Evolutionary conservation across 1,140 invertebrate species (phyloP).

Genomic region (Drosophila lacteicornis): DNA sequence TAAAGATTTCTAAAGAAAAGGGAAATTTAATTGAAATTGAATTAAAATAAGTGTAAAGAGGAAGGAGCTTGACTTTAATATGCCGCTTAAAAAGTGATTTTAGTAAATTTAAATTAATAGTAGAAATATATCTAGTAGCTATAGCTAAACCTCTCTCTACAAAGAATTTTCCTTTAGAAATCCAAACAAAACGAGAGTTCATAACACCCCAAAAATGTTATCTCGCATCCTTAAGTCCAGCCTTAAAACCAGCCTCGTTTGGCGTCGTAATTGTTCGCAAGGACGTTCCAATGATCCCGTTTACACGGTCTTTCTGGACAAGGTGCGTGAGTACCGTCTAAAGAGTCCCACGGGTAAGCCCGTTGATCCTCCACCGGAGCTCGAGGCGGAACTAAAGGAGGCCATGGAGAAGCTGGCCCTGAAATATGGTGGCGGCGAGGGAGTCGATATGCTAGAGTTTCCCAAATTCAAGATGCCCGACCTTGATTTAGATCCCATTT

Average conservation of each 20-base stretch:
- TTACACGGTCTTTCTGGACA: conserved; percentile 33
- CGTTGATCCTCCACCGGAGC: conserved; percentile 26
- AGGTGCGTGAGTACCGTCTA: conserved; percentile 33
- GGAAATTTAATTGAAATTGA: too few relatives aligned
- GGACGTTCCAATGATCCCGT: conserved; percentile 19
- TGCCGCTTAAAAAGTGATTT: too few relatives aligned
- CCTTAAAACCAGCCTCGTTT: not conserved
- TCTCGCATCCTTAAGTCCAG: not conserved
- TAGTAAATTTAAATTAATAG: too few relatives aligned
- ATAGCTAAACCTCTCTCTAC: not conserved
- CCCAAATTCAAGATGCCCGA: conserved; percentile 40
- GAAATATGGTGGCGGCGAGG: conserved; percentile 32
- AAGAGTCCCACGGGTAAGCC: conserved; percentile 43
- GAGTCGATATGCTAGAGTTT: conserved; percentile 20
- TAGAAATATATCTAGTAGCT: not conserved
- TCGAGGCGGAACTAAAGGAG: conserved; percentile 18
- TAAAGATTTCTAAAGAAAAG: too few relatives aligned
- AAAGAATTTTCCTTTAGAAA: not conserved
- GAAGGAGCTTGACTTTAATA: too few relatives aligned
- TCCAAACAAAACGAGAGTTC: not conserved
- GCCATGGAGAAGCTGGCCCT: conserved; percentile 8
- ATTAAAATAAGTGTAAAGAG: too few relatives aligned
- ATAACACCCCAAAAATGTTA: conserved; percentile 15
- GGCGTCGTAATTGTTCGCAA: not conserved
- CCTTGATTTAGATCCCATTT: conserved; percentile 35